Percentiles rank a stretch among this genome's conserved stretches.
Evolutionary conservation across 2,888 invertebrate genomes (phyloP).

Genomic region (Ectemnius lituratus): DNA sequence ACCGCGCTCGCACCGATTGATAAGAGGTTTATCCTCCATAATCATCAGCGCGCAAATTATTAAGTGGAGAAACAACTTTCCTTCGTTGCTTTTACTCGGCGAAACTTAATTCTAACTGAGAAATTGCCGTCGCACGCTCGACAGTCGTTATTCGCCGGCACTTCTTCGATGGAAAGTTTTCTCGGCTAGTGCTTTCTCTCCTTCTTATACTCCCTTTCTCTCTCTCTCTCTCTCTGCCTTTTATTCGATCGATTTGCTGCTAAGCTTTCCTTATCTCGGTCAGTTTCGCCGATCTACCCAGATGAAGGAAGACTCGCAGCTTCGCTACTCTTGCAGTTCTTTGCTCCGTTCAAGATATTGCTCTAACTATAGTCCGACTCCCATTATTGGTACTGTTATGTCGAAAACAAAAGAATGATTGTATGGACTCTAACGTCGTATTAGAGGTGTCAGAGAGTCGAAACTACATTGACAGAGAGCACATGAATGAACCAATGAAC

Average conservation of each 20-base stretch:
- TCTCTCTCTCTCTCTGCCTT: too few species aligned
- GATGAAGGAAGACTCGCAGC: background rate
- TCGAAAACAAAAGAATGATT: too few species aligned
- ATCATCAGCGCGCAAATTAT: background rate
- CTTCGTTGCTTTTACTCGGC: background rate
- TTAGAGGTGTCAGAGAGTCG: too few species aligned
- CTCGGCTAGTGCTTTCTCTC: background rate
- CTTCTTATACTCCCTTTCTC: background rate
- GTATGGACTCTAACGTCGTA: too few species aligned
- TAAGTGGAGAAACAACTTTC: background rate
- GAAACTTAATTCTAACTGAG: background rate
- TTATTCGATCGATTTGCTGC: conserved; percentile 30
- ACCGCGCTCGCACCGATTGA: too few species aligned
- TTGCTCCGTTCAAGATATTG: background rate
- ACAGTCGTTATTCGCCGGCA: background rate
- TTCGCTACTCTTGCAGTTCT: background rate
- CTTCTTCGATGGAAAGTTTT: conserved; percentile 1
- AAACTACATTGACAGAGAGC: too few species aligned
- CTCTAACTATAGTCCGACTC: background rate
- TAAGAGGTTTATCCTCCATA: background rate
- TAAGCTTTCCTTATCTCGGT: conserved; percentile 28
- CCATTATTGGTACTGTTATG: background rate
- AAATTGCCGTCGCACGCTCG: background rate
- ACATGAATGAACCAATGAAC: too few species aligned
- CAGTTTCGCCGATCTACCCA: conserved; percentile 1